Evolutionary conservation across 2,113 vertebrate species (phyloP).

Genomic region (Tachysurus fulvidraco): DNA sequence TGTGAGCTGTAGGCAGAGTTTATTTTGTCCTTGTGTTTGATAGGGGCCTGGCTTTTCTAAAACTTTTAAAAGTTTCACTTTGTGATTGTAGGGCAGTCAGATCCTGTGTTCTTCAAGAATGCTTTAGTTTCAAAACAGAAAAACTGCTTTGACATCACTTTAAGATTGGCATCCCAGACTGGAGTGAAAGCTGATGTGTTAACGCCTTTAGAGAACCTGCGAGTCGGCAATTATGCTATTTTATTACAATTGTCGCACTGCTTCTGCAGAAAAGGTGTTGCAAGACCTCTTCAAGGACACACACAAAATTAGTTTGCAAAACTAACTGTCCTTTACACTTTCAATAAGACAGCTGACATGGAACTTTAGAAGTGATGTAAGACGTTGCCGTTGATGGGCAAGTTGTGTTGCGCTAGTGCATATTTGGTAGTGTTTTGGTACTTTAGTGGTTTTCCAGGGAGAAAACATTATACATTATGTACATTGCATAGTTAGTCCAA

Average conservation of each 20-base stretch:
- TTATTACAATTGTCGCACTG: not conserved
- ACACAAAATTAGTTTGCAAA: not conserved
- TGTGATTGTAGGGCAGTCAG: not conserved
- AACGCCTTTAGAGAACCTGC: not conserved
- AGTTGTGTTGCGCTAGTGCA: not conserved
- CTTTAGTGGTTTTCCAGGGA: not conserved
- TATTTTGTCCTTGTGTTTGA: not conserved
- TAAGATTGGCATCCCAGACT: conserved; percentile 23
- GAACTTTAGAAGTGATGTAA: conserved; percentile 4
- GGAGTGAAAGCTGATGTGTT: not conserved
- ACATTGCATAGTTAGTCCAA: not conserved
- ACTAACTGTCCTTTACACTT: not conserved
- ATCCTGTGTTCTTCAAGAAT: not conserved
- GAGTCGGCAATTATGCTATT: conserved; percentile 8
- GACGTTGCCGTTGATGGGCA: not conserved
- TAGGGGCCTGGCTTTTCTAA: not conserved
- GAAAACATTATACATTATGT: not conserved
- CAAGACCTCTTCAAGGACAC: not conserved
- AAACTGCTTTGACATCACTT: not conserved
- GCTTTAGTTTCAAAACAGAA: not conserved
- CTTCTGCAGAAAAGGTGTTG: not conserved
- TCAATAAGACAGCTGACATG: conserved; percentile 3
- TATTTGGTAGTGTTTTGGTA: not conserved
- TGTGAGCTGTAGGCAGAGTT: conserved; percentile 18
- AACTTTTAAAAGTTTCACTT: not conserved